These are phyloP conservation scores for Palaemon carinicauda DNA, from an alignment of 1,140 invertebrate species.

Conservation along the genomic window DNA sequence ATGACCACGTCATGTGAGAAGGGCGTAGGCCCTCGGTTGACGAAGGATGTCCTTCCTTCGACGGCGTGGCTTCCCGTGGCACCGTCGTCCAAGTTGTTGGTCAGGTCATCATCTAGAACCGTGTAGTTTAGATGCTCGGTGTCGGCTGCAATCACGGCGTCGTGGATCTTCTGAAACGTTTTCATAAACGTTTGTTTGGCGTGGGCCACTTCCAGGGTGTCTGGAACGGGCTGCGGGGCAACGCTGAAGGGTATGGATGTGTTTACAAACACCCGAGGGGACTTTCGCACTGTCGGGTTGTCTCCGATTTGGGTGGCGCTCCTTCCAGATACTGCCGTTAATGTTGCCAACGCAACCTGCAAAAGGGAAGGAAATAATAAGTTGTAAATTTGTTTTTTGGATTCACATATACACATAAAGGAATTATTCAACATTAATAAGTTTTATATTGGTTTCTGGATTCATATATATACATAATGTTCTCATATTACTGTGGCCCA, in stretches of 20 bases:
- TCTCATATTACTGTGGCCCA: too few species aligned
- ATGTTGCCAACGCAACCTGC: background rate
- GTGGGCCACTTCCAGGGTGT: conserved; percentile 39
- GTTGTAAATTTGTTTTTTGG: too few species aligned
- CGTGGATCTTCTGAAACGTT: conserved; percentile 19
- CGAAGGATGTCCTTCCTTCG: background rate
- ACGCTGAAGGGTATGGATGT: conserved; percentile 26
- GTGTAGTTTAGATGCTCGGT: background rate
- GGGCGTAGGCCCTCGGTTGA: background rate
- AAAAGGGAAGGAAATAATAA: background rate
- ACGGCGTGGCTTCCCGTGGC: background rate
- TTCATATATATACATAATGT: too few species aligned
- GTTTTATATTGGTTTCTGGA: too few species aligned
- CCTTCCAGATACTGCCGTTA: background rate
- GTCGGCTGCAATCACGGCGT: background rate
- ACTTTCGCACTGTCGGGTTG: background rate
- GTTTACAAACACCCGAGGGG: conserved; percentile 27
- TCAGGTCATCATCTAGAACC: background rate
- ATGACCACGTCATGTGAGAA: background rate
- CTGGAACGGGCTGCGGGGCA: conserved; percentile 44
- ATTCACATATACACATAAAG: too few species aligned
- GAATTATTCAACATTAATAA: too few species aligned
- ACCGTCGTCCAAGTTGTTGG: background rate
- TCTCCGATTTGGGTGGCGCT: background rate
- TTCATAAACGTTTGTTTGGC: conserved; percentile 56